Evolutionary conservation across 2,113 vertebrate species (phyloP), one percentile per base, ranked within the genome.

Genomic region (Eurystomus gularis): DNA sequence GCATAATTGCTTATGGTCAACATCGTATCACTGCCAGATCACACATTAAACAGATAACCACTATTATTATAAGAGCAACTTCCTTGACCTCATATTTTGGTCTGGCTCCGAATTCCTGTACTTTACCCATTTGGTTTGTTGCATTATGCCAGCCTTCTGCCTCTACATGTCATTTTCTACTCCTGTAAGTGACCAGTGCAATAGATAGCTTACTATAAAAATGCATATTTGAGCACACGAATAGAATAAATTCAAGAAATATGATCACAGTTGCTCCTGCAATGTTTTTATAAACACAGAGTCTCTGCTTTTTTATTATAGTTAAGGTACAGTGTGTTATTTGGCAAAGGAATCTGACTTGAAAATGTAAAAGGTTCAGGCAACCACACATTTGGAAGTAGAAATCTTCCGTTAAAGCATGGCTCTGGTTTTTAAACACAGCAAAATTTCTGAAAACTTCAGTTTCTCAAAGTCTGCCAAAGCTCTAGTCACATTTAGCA

Each of bases 271-370:
- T 96, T 97, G 95, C 97, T 97, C 97, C 97, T 97, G 86, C 94
- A 97, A 93, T 88, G 96, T 96, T 98, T 98, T 96, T 96, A 96
- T 97, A 97, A 97, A 97, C 96, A 97, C 92, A 94, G 97, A 97
- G 92, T 95, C 95, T 97, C 94, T 96, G 93, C 96, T 97, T 97
- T 98, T 97, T 97, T 98, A 97, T 97, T 96, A 96, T 94, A 98
- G 96, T 97, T 98, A 98, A 98, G 98, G 98, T 98, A 98, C 97
- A 98, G 97, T 97, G 98, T 98, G 97, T 98, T 98, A 98, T 98
- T 98, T 98, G 98, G 98, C 98, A 98, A 84, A 92, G 91, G 90
- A 97, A 95, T 97, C 96, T 97, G 97, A 98, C 97, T 98, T 97
- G 96, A 98, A 98, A 98, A 98, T 98, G 98, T 97, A 98, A 98